Evolutionary conservation across 2,113 vertebrate species (phyloP), one percentile per base, ranked within the genome.

Genomic region (Tor tambroides): DNA sequence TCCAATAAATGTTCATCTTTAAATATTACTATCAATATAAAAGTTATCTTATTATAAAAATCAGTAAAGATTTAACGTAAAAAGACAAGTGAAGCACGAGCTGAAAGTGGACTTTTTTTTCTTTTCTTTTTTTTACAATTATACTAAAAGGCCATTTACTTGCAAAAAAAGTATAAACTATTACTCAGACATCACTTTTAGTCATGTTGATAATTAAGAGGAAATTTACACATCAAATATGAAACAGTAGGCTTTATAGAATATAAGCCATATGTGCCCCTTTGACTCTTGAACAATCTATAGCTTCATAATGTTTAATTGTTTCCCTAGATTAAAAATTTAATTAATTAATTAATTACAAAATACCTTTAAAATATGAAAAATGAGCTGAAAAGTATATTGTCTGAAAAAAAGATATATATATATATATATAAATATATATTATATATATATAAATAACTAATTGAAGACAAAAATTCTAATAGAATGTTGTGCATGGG

Each of bases 401-500:
- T 35, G 67, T 10, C 30, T 71, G 7, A 71, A 21, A 35, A 69
- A 71, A 56, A 46, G 5, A 46, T 2, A 1, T 43, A 56, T 6
- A 21, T 11, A 35, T 19, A 71, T 21, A 38, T 0, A 38, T 10
- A 21, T 71, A 5, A 21, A 38, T 38, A 38, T 46, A 46, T 11
- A 9, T 1, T 43, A 56, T 6, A 21, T 11, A 35, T 19, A 71
- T 21, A 38, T 0, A 38, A 21, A 21, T 71, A 5, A 21, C 32
- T 71, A n/a, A 26, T 17, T 75, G 72, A 76, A 76, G 54, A 83
- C 91, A 87, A 10, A 28, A 26, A 4, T 10, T 46, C 15, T 14
- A 38, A n/a, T 38, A 32, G n/a, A 65, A 65, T 67, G 80, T 43
- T 5, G 51, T 32, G 56, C 38, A 38, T 79, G 86, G 30, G 67